Percentiles rank a stretch among this genome's conserved stretches.
These are phyloP conservation scores for Leucoptera coffeella DNA, from an alignment of 2,888 invertebrate genomes.

Conservation along the genomic window DNA sequence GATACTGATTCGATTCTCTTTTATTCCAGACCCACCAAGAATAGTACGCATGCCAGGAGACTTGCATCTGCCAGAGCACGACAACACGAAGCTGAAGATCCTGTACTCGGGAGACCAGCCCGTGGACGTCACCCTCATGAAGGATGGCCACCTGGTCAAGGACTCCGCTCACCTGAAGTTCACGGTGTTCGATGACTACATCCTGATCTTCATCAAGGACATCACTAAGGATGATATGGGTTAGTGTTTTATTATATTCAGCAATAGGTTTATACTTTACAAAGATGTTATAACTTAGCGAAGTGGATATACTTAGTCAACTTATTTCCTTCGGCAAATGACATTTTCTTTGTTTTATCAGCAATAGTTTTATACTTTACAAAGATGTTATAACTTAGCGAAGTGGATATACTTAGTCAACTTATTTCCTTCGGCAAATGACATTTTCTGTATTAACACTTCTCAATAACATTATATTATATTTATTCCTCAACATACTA, in stretches of 20 bases:
- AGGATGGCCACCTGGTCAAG: slow-evolving; percentile 71
- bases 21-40: slow-evolving; percentile 70
- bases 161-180: slow-evolving; percentile 76
- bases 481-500: too few relatives aligned
- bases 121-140: slow-evolving; percentile 78
- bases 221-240: slow-evolving; percentile 87
- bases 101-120: slow-evolving; percentile 96
- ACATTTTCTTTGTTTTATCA: too few relatives aligned
- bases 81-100: slow-evolving; percentile 96
- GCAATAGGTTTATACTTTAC: not conserved
- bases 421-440: too few relatives aligned
- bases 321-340: too few relatives aligned
- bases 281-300: too few relatives aligned
- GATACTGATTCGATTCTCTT: not conserved
- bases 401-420: too few relatives aligned
- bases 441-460: too few relatives aligned
- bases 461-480: too few relatives aligned
- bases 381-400: too few relatives aligned
- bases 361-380: too few relatives aligned
- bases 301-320: too few relatives aligned
- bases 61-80: slow-evolving; percentile 85
- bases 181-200: slow-evolving; percentile 94
- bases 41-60: slow-evolving; percentile 88
- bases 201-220: slow-evolving; percentile 92
- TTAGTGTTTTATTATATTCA: slow-evolving; percentile 10